Evolutionary conservation across 1,140 invertebrate genomes (phyloP).

Genomic region (Leptoteleia sp.): DNA sequence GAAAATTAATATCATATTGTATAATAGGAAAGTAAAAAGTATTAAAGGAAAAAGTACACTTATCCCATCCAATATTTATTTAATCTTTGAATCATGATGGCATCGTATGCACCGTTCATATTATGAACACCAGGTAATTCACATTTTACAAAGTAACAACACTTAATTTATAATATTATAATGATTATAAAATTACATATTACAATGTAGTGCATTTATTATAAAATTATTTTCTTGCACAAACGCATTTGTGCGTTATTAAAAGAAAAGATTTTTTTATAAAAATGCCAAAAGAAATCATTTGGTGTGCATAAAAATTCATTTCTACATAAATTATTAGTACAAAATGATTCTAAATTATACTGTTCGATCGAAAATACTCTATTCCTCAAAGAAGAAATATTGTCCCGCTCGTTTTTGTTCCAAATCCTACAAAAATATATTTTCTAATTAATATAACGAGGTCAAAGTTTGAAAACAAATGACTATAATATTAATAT

Average conservation of each 20-base stretch:
- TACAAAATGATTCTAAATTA: conserved; percentile 21
- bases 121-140: conserved; percentile 9
- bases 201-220: conserved; percentile 13
- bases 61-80: conserved; percentile 31
- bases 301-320: not conserved
- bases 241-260: conserved; percentile 4
- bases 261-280: too few relatives aligned
- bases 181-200: conserved; percentile 6
- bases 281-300: too few relatives aligned
- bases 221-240: conserved; percentile 12
- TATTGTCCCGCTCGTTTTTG: conserved; percentile 98
- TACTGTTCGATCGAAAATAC: not conserved
- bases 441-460: not conserved
- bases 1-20: too few relatives aligned
- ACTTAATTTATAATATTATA: not conserved
- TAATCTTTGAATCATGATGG: conserved; percentile 19
- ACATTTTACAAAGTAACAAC: not conserved
- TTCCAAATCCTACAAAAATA: conserved; percentile 90
- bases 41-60: not conserved
- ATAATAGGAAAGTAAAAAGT: too few relatives aligned
- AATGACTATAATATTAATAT: too few relatives aligned
- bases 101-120: not conserved
- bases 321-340: conserved; percentile 9
- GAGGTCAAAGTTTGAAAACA: too few relatives aligned
- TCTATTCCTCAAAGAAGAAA: conserved; percentile 98